Evolutionary conservation across 2,113 vertebrate genomes (phyloP), one percentile per base, ranked within the genome.

Genomic region (Phasianus colchicus): DNA sequence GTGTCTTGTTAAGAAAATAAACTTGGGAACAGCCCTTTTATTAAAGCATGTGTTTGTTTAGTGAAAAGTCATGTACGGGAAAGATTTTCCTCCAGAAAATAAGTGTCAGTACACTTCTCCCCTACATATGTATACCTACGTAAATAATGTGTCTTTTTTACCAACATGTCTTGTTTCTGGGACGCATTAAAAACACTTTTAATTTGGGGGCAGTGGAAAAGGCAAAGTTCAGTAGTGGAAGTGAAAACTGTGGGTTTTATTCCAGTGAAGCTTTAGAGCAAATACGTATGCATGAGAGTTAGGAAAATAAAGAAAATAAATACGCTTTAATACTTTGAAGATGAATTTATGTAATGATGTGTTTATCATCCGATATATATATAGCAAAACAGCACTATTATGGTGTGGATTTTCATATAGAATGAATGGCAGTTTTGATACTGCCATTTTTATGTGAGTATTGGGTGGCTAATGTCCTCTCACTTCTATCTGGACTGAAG

Each of bases 11-110:
- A 78, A 19, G 19, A 67, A 83, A 86, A 63, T 0, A 1, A 89
- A 25, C 5, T 2, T 13, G 4, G 58, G 22, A 66, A 12, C 7
- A 92, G 11, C 45, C 2, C 9, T 52, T 43, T 10, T 18, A 7
- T 0, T 1, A 11, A 89, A 30, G 9, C 30, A 29, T 2, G 0
- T 6, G 8, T 11, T 13, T 52, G 32, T 18, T 80, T 76, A 83
- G 9, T 29, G 27, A 40, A 24, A 73, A 77, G 42, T 45, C 38
- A 54, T 5, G 20, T 34, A 24, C 7, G 43, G 52, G 17, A 16
- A 76, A 87, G 40, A 2, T 54, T 79, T 72, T 54, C 8, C 22
- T 66, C 5, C 7, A 6, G 55, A 65, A 38, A 83, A 52, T 36
- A 11, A 34, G 32, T 78, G 84, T 88, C 9, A 19, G 32, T 63